Base-by-base conservation (phyloP, 2,888 invertebrate genomes). In the Drosophila prostipennis region DNA sequence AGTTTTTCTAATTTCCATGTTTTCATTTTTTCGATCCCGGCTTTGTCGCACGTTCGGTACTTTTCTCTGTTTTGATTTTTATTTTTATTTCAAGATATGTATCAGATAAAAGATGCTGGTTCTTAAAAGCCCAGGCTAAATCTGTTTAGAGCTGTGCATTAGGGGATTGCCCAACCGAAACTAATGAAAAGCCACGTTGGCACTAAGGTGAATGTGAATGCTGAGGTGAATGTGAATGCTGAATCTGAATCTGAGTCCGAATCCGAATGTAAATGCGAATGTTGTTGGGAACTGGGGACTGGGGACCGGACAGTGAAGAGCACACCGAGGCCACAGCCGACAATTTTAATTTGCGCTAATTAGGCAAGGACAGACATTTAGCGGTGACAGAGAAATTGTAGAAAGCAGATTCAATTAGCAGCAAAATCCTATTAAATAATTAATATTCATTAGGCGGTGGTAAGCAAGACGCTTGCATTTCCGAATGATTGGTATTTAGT, bases 341-440 rank as follows among this genome's bases (percentile, higher is more conserved):
- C 55, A 64, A 55, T 61, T 54, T 63, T 49, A 67, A 69, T 69
- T 69, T 69, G 67, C 51, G 43, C 64, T 82, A 80, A 80, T 80
- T 82, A 78, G 75, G 64, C 80, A 80, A 80, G 80, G 80, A 77
- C 84, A 83, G 52, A 51, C 57, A 77, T 77, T 72, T 68, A 48
- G 52, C 74, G 58, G 58, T 45, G 53, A 16, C 70, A 59, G 57
- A 70, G 45, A 63, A 70, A 54, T 70, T 42, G 54, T 23, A 64
- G 59, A 60, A 54, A 63, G 65, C 76, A 78, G 70, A 77, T 73
- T 73, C 78, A 79, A 73, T 79, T 68, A 69, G 68, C 77, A 60
- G 74, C 65, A 37, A 42, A 55, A 75, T 74, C 68, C 64, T 79
- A 74, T 80, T 78, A 79, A 78, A 77, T 81, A 84, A 83, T 83